Evolutionary conservation across 2,888 invertebrate species (phyloP).

Genomic region (Cephonodes hylas): DNA sequence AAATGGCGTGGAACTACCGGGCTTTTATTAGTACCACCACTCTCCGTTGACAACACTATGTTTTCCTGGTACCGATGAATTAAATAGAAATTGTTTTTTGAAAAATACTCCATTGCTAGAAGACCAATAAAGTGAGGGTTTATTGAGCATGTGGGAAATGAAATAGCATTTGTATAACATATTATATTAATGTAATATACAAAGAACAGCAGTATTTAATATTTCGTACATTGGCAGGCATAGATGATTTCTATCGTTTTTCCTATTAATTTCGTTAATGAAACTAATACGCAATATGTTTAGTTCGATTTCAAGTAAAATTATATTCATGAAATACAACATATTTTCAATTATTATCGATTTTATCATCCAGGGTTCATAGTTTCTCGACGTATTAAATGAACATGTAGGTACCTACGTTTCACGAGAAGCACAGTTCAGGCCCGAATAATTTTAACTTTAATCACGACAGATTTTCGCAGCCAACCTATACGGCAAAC

Average conservation of each 20-base stretch:
- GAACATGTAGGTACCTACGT: background rate
- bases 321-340: too few species aligned
- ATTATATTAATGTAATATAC: too few species aligned
- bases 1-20: slow-evolving; percentile 50
- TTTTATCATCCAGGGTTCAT: too few species aligned
- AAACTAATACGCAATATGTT: background rate
- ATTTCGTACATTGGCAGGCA: too few species aligned
- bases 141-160: too few species aligned
- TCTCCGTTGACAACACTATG: background rate
- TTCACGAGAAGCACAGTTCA: background rate
- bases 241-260: too few species aligned
- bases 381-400: background rate
- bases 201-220: too few species aligned
- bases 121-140: too few species aligned
- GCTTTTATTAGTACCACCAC: slow-evolving; percentile 40
- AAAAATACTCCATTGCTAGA: background rate
- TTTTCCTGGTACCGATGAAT: slow-evolving; percentile 1
- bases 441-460: background rate
- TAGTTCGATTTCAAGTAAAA: background rate
- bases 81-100: background rate
- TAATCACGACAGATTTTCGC: background rate
- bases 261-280: background rate
- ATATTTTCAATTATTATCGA: too few species aligned
- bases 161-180: too few species aligned
- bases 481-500: background rate